Conservation (phyloP, 2,113 vertebrate species). For the Uropsilus gracilis region DNA sequence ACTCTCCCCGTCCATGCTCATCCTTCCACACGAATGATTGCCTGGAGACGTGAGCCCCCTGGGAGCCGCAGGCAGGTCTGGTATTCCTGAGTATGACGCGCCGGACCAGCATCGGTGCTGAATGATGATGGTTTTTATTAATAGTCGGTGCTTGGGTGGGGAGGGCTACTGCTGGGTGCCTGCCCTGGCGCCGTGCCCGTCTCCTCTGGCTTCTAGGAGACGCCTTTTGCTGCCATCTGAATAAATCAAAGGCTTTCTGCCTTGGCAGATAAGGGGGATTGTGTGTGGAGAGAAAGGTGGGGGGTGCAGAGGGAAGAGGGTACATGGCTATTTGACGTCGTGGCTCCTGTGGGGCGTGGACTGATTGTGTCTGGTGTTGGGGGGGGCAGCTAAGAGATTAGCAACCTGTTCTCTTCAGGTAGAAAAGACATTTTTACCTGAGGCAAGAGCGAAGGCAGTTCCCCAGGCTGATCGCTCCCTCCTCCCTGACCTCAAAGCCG, state of each 20-base stretch:
- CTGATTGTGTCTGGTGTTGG: neutral
- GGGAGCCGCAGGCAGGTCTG: neutral
- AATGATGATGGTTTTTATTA: neutral
- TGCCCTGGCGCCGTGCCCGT: neutral
- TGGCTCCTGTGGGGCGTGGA: neutral
- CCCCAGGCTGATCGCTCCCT: neutral
- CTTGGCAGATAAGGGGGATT: neutral
- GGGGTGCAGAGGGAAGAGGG: neutral
- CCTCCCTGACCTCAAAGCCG: neutral
- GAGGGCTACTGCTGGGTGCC: too few species aligned
- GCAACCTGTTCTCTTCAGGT: neutral
- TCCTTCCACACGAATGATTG: neutral
- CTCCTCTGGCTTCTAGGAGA: neutral
- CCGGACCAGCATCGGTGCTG: neutral
- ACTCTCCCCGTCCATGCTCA: constrained; percentile 20
- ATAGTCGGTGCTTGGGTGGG: neutral
- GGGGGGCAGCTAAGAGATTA: neutral
- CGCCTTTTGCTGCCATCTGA: neutral
- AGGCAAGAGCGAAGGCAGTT: neutral
- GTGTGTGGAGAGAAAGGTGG: too few species aligned
- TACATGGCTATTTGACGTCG: neutral
- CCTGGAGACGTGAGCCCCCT: neutral
- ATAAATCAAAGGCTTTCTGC: neutral
- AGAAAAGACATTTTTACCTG: neutral
- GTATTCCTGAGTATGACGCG: neutral